A percentile compares a stretch with the other conserved stretches of the same genome.
Evolutionary conservation across 2,113 vertebrate genomes (phyloP).

Genomic region (Rhagologus leucostigma): DNA sequence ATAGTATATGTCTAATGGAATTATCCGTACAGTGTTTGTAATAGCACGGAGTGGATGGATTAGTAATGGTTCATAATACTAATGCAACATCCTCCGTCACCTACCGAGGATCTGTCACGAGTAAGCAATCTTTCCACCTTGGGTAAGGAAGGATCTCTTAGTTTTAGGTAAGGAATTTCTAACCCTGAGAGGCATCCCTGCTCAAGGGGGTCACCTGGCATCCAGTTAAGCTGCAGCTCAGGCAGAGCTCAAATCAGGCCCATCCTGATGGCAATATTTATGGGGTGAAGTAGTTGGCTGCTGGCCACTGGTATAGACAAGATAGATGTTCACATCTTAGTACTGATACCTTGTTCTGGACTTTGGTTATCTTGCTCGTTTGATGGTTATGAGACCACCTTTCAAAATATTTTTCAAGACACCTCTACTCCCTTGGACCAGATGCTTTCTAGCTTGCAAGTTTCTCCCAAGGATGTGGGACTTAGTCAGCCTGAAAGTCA

Average conservation of each 20-base stretch:
- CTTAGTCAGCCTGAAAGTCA: neutral
- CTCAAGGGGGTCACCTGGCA: neutral
- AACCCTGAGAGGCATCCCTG: neutral
- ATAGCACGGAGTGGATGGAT: neutral
- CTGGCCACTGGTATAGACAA: neutral
- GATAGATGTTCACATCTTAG: neutral
- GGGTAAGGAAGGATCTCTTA: neutral
- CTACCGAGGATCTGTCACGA: rapidly evolving
- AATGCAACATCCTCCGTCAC: neutral
- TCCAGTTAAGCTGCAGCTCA: neutral
- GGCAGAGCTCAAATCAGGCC: neutral
- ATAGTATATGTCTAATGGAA: neutral
- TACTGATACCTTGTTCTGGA: neutral
- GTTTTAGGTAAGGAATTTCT: neutral
- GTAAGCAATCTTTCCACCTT: neutral
- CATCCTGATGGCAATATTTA: neutral
- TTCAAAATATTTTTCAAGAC: neutral
- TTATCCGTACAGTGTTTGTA: neutral
- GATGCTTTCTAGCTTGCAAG: neutral
- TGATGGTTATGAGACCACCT: neutral
- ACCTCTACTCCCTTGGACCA: neutral
- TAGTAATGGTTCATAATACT: neutral
- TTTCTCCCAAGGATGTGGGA: neutral
- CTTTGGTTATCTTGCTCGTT: neutral
- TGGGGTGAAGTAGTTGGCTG: neutral